A percentile compares a stretch with the other conserved stretches of the same genome.
phyloP scores from a whole-genome alignment of 2,797 vertebrate genomes.

The Fistularia tabacaria region DNA sequence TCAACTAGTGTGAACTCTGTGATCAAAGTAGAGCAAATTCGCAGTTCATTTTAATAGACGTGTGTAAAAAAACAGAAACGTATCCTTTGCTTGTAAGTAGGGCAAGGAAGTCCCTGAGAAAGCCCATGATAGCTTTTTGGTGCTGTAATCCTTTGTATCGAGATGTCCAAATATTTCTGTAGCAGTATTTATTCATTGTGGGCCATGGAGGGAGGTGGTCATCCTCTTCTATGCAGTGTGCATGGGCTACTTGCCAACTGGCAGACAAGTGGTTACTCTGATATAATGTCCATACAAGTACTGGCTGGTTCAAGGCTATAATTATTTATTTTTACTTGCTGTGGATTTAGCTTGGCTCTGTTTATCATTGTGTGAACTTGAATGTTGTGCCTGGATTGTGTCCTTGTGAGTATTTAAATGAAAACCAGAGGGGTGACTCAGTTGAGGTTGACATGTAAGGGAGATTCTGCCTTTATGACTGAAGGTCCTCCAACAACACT shows the following conservation, averaged over 20 bases:
- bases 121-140: constrained; percentile 52
- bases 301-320: constrained; percentile 35
- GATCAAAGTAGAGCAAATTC: constrained; percentile 16
- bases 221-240: constrained; percentile 52
- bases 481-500: background rate
- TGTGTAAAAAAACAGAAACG: constrained; percentile 46
- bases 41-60: constrained; percentile 11
- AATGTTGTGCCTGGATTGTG: constrained; percentile 20
- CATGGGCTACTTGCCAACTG: constrained; percentile 58
- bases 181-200: constrained; percentile 73
- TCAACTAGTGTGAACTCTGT: constrained; percentile 2
- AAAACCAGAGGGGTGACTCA: constrained; percentile 12
- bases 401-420: constrained; percentile 30
- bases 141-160: constrained; percentile 53
- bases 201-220: constrained; percentile 54
- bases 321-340: constrained; percentile 44
- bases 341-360: constrained; percentile 24
- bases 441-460: background rate
- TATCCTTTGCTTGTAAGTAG: constrained; percentile 54
- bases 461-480: background rate
- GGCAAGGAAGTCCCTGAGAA: constrained; percentile 64
- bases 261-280: constrained; percentile 49
- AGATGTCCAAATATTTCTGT: constrained; percentile 72
- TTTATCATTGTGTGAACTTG: constrained; percentile 28
- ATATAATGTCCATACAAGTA: constrained; percentile 57